Evolutionary conservation across 2,888 invertebrate genomes (phyloP).

Genomic region (Mechanitis mazaeus): DNA sequence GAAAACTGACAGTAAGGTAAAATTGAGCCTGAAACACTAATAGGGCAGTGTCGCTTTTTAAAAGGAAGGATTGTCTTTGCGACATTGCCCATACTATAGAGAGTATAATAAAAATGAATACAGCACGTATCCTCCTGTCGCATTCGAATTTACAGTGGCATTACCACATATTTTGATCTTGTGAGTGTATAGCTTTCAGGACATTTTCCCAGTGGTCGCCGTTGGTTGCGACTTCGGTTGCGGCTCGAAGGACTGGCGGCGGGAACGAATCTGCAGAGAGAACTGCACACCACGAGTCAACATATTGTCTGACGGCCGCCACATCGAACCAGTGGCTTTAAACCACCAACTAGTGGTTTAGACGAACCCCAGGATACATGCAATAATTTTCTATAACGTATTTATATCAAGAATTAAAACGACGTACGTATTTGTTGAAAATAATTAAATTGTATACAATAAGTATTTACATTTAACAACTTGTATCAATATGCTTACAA

Average conservation of each 20-base stretch:
- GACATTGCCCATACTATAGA: slow-evolving; percentile 7
- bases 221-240: slow-evolving; percentile 78
- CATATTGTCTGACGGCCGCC: slow-evolving; percentile 49
- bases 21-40: slow-evolving; percentile 45
- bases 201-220: slow-evolving; percentile 82
- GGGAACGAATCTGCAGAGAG: slow-evolving; percentile 73
- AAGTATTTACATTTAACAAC: not conserved
- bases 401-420: slow-evolving; percentile 1
- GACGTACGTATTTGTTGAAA: not conserved
- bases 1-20: slow-evolving; percentile 43
- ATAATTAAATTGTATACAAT: not conserved
- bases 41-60: slow-evolving; percentile 20
- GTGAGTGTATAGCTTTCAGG: slow-evolving; percentile 75
- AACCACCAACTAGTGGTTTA: slow-evolving; percentile 2
- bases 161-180: slow-evolving; percentile 76
- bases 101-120: slow-evolving; percentile 63
- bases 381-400: slow-evolving; percentile 4
- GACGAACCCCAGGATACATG: slow-evolving; percentile 11
- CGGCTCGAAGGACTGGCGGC: slow-evolving; percentile 68
- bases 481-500: too few relatives aligned
- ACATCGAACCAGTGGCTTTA: slow-evolving; percentile 10
- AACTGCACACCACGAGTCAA: slow-evolving; percentile 75
- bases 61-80: not conserved
- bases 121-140: slow-evolving; percentile 61
- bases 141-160: slow-evolving; percentile 60